These are phyloP conservation scores for Dinomys branickii DNA, from an alignment of 2,113 vertebrate species.

Conservation along the genomic window DNA sequence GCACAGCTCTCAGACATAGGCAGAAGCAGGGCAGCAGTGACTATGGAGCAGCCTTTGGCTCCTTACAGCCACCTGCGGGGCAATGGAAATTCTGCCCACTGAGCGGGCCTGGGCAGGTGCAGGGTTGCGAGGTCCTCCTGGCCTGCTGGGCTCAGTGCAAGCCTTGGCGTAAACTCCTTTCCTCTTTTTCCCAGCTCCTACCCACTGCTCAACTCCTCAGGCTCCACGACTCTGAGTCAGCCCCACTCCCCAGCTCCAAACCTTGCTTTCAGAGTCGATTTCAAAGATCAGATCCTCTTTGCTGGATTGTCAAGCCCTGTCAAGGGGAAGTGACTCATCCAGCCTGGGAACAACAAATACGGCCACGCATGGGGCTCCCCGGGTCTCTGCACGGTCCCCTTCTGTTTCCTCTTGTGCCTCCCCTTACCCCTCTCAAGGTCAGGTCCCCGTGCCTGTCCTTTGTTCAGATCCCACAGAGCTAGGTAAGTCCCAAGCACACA, in stretches of 20 bases:
- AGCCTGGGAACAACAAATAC: accelerated
- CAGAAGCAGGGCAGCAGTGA: too few species aligned
- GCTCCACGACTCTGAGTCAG: neutral
- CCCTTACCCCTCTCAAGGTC: neutral
- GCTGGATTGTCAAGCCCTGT: neutral
- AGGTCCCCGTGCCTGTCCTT: neutral
- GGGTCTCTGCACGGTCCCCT: neutral
- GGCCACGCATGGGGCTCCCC: neutral
- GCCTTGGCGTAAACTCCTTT: neutral
- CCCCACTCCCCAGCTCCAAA: neutral
- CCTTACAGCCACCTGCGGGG: neutral
- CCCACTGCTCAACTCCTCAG: neutral
- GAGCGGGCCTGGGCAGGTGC: neutral
- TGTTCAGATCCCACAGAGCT: neutral
- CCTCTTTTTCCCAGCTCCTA: too few species aligned
- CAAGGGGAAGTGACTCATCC: neutral
- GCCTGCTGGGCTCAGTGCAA: neutral
- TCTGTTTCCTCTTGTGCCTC: neutral
- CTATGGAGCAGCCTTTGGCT: neutral
- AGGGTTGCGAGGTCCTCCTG: neutral
- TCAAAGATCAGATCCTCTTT: neutral
- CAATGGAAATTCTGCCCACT: neutral
- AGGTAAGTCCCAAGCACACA: neutral
- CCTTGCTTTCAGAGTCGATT: neutral
- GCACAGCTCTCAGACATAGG: neutral